Evolutionary conservation across 1,140 invertebrate genomes (phyloP).

Genomic region (Ridgeia piscesae): DNA sequence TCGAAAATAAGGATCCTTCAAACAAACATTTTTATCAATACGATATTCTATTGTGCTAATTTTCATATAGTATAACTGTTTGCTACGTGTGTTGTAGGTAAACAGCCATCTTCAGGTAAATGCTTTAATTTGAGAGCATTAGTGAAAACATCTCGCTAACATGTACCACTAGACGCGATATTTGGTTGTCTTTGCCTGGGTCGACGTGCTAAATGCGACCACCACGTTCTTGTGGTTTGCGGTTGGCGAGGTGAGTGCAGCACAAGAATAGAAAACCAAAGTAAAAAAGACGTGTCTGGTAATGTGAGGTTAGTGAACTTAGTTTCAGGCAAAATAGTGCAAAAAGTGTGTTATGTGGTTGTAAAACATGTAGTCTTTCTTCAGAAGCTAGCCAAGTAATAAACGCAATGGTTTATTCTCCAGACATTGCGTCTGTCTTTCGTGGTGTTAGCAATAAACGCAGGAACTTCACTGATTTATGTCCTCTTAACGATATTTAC

Average conservation of each 20-base stretch:
- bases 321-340: not conserved
- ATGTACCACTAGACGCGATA: not conserved
- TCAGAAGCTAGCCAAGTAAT: not conserved
- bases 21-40: not conserved
- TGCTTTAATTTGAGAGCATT: not conserved
- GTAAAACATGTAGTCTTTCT: not conserved
- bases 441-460: not conserved
- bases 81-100: not conserved
- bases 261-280: not conserved
- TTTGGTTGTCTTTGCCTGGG: not conserved
- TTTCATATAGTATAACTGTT: no score
- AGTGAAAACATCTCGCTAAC: not conserved
- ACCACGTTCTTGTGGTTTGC: not conserved
- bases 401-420: no score
- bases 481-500: not conserved
- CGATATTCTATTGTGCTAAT: not conserved
- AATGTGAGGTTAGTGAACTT: not conserved
- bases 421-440: not conserved
- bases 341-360: not conserved
- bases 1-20: not conserved
- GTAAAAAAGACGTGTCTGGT: not conserved
- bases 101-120: not conserved
- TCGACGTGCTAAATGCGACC: not conserved
- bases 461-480: not conserved
- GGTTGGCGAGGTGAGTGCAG: not conserved